These are phyloP conservation scores for Leptobrachium ailaonicum DNA, from an alignment of 2,113 vertebrate genomes.

Conservation along the genomic window DNA sequence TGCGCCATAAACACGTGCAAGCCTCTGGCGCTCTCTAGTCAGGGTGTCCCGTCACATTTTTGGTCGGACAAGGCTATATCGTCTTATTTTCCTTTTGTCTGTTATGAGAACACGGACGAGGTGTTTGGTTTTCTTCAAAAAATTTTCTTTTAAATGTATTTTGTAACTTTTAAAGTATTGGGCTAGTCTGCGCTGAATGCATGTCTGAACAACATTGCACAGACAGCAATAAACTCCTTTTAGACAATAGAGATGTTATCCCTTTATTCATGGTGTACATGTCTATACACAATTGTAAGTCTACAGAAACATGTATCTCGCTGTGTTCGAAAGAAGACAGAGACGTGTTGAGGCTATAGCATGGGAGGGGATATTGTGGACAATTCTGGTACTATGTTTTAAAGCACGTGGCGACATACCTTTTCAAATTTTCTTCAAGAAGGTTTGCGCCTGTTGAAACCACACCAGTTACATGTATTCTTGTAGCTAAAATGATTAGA, in stretches of 20 bases:
- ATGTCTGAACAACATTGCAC: slow-evolving; percentile 29
- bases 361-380: too few relatives aligned
- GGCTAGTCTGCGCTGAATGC: slow-evolving; percentile 35
- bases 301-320: too few relatives aligned
- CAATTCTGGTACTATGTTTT: too few relatives aligned
- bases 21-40: background rate
- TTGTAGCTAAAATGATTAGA: too few relatives aligned
- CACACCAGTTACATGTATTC: too few relatives aligned
- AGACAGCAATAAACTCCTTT: slow-evolving; percentile 43
- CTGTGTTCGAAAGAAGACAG: too few relatives aligned
- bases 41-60: background rate
- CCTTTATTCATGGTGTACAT: too few relatives aligned
- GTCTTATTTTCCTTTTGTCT: slow-evolving; percentile 11
- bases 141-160: background rate
- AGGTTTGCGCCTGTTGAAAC: too few relatives aligned
- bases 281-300: too few relatives aligned
- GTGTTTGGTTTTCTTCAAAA: background rate
- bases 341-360: too few relatives aligned
- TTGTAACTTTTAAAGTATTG: slow-evolving; percentile 30
- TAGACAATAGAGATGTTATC: background rate
- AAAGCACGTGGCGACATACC: too few relatives aligned
- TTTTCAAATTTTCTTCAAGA: too few relatives aligned
- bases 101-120: background rate
- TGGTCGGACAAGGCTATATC: background rate
- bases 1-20: background rate